These are phyloP conservation scores for Nysson spinosus DNA, from an alignment of 2,888 invertebrate genomes.

Conservation along the genomic window DNA sequence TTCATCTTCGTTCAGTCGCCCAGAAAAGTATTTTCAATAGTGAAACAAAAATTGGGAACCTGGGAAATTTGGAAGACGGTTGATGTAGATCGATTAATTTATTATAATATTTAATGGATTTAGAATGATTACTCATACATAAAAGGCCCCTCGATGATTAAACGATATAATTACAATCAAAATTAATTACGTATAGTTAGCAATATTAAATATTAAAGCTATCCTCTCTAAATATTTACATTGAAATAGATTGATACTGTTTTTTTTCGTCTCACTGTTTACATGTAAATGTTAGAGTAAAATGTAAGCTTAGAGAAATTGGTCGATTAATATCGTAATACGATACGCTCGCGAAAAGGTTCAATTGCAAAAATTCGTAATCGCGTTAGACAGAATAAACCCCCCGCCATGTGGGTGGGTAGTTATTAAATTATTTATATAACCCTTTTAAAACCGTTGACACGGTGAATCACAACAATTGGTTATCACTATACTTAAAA, in stretches of 20 bases:
- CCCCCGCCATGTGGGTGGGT: too few species aligned
- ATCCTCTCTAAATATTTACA: constrained; percentile 59
- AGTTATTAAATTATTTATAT: too few species aligned
- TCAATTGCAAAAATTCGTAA: constrained; percentile 23
- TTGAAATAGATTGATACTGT: constrained; percentile 37
- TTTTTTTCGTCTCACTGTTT: constrained; percentile 32
- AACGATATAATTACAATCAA: constrained; percentile 50
- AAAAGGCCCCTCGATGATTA: constrained; percentile 68
- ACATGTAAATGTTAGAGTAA: constrained; percentile 55
- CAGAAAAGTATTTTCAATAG: too few species aligned
- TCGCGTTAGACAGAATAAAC: constrained; percentile 1
- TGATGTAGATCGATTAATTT: constrained; percentile 41
- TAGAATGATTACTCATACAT: constrained; percentile 64
- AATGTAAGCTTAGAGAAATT: constrained; percentile 68
- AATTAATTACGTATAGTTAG: constrained; percentile 49
- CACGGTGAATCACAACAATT: not conserved
- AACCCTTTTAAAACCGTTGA: not conserved
- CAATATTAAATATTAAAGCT: constrained; percentile 63
- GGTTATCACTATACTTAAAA: too few species aligned
- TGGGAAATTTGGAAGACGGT: constrained; percentile 6
- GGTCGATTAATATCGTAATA: constrained; percentile 60
- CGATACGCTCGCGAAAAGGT: constrained; percentile 17
- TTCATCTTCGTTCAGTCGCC: too few species aligned
- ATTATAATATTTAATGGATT: constrained; percentile 54
- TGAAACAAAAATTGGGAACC: not conserved